A percentile compares a stretch with the other conserved stretches of the same genome.
Conservation (phyloP, 2,888 invertebrate genomes). For the Syrista parreyssii region DNA sequence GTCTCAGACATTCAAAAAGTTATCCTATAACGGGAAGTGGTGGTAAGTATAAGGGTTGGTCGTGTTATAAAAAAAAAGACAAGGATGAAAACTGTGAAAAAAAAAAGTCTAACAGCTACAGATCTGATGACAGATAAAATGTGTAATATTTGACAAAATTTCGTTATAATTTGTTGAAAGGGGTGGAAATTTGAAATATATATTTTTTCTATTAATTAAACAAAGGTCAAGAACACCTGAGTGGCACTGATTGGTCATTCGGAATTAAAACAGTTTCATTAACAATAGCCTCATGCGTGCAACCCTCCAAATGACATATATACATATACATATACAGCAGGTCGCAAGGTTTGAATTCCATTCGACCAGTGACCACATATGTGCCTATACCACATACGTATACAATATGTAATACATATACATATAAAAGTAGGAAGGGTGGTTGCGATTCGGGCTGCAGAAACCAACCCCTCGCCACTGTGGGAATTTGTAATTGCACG, state of each 20-base stretch:
- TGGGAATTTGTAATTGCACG: constrained; percentile 58
- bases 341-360: constrained; percentile 35
- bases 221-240: too few species aligned
- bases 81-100: too few species aligned
- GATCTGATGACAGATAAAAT: neutral
- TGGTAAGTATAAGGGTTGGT: too few species aligned
- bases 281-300: constrained; percentile 28
- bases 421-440: neutral
- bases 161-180: too few species aligned
- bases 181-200: too few species aligned
- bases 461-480: constrained; percentile 39
- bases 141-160: neutral
- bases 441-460: constrained; percentile 5
- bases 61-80: neutral
- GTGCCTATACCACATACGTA: neutral
- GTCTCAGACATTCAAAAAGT: neutral
- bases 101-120: too few species aligned
- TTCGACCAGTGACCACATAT: neutral
- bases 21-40: neutral
- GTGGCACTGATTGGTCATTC: constrained; percentile 9
- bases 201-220: neutral
- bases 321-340: constrained; percentile 17
- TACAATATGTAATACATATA: neutral
- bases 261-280: constrained; percentile 49
- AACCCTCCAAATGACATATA: neutral